phyloP scores from a whole-genome alignment of 2,113 vertebrate genomes.

The Phodopus roborovskii region DNA sequence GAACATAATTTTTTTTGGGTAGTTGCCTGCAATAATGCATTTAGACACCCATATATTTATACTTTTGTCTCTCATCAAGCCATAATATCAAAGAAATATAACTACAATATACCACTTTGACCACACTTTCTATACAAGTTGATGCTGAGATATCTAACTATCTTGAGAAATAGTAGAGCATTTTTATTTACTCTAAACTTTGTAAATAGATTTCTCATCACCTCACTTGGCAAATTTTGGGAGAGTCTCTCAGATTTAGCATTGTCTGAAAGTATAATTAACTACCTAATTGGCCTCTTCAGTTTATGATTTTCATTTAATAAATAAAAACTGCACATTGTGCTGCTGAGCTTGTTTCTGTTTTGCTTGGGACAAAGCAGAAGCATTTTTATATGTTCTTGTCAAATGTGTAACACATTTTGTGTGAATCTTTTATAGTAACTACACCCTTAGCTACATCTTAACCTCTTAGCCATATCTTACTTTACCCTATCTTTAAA shows the following conservation, averaged over 20 bases:
- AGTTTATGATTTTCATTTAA: neutral
- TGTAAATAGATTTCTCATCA: neutral
- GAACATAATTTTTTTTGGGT: neutral
- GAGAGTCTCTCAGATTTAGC: neutral
- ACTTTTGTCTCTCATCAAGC: neutral
- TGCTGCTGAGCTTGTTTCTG: neutral
- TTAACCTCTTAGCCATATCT: neutral
- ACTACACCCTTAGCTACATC: neutral
- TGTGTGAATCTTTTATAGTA: neutral
- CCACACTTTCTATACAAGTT: neutral
- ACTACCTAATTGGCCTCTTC: neutral
- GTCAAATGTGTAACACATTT: neutral
- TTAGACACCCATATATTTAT: neutral
- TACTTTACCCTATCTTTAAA: neutral
- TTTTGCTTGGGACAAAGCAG: neutral
- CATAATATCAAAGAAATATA: neutral
- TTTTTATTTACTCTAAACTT: neutral
- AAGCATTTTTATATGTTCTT: neutral
- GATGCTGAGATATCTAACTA: neutral
- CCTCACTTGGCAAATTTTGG: neutral
- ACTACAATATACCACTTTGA: neutral
- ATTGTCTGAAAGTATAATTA: neutral
- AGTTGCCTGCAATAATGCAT: neutral
- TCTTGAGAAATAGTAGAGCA: neutral
- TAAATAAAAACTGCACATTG: neutral